Conservation (phyloP, 2,888 invertebrate genomes). For the Micropterix aruncella region DNA sequence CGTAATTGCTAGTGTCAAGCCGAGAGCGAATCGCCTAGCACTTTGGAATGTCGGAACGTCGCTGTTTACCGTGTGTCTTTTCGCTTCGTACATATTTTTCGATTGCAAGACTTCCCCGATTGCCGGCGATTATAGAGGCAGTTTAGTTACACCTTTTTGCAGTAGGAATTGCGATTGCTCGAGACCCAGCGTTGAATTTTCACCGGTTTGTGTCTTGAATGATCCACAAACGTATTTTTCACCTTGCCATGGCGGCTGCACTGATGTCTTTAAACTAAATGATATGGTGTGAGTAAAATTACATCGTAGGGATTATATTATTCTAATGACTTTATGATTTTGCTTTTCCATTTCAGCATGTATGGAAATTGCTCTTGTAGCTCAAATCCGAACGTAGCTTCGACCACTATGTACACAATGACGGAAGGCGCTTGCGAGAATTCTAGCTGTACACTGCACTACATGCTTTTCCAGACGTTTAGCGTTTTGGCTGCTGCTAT, state of each 20-base stretch:
- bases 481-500: constrained; percentile 24
- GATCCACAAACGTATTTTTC: constrained; percentile 46
- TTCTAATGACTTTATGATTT: no score
- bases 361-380: constrained; percentile 39
- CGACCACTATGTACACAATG: constrained; percentile 16
- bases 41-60: constrained; percentile 31
- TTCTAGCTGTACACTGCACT: constrained; percentile 29
- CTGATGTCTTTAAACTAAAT: constrained; percentile 22
- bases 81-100: constrained; percentile 27
- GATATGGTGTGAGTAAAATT: constrained; percentile 18
- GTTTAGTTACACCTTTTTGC: constrained; percentile 31
- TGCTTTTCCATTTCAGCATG: constrained; percentile 19
- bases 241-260: constrained; percentile 63
- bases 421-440: constrained; percentile 40
- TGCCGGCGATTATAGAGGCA: constrained; percentile 28
- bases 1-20: constrained; percentile 33
- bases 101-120: constrained; percentile 31
- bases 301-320: neutral
- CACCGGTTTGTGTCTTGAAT: constrained; percentile 45
- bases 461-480: constrained; percentile 33
- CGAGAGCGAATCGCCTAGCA: constrained; percentile 32
- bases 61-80: constrained; percentile 26
- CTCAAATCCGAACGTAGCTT: constrained; percentile 14
- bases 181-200: constrained; percentile 17
- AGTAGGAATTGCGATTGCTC: constrained; percentile 40